phyloP scores from a whole-genome alignment of 2,797 vertebrate genomes.

The Brotogeris chrysoptera region DNA sequence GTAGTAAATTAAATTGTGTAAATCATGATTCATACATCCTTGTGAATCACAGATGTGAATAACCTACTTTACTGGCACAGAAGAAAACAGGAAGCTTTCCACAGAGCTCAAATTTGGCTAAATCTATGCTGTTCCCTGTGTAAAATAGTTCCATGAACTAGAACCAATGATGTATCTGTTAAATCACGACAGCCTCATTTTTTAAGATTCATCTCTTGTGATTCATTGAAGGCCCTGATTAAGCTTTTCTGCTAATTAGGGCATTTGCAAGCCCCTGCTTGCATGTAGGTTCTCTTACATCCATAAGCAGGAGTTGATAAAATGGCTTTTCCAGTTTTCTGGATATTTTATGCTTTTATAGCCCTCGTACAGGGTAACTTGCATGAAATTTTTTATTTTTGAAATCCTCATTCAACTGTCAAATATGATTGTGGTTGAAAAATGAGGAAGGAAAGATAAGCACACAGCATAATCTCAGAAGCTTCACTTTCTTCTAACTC shows the following conservation, averaged over 20 bases:
- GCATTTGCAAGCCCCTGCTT: not conserved
- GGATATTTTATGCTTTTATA: not conserved
- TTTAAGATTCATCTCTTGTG: not conserved
- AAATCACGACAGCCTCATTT: not conserved
- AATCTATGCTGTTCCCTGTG: not conserved
- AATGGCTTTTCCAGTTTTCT: not conserved
- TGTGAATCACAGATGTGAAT: not conserved
- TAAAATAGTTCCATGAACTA: not conserved
- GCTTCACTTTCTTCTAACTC: not conserved
- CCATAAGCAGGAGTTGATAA: not conserved
- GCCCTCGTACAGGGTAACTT: not conserved
- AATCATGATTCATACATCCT: not conserved
- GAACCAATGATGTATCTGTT: not conserved
- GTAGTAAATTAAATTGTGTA: not conserved
- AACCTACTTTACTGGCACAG: not conserved
- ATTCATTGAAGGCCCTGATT: not conserved
- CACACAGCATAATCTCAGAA: not conserved
- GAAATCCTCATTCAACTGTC: not conserved
- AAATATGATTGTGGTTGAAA: not conserved
- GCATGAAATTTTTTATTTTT: not conserved
- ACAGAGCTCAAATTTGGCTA: not conserved
- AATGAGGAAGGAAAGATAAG: not conserved
- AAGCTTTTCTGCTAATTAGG: not conserved
- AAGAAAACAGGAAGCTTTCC: not conserved
- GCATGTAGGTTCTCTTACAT: not conserved